These are phyloP conservation scores for Tenthredo distinguenda DNA, from an alignment of 2,888 invertebrate species.

Conservation along the genomic window DNA sequence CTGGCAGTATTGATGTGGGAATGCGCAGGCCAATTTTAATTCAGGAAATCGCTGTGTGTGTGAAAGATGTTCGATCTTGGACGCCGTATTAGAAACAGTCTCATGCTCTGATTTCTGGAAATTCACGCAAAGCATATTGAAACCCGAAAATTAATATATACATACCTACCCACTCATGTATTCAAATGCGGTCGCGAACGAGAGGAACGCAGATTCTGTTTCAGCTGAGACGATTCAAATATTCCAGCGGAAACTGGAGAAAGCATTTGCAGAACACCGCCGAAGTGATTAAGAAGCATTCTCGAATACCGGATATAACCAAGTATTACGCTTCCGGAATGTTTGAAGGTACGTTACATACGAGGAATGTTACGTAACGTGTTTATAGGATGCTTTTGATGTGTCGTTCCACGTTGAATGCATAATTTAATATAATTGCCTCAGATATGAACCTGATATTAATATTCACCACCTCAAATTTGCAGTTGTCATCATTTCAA, in stretches of 20 bases:
- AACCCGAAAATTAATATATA: neutral
- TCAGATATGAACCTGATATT: neutral
- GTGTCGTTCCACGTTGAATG: neutral
- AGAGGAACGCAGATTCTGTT: conserved; percentile 17
- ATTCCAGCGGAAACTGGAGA: neutral
- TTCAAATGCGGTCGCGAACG: neutral
- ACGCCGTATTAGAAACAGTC: neutral
- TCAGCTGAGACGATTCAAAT: conserved; percentile 1
- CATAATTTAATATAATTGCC: neutral
- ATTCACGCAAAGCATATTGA: neutral
- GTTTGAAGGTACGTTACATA: conserved; percentile 8
- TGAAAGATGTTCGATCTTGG: neutral
- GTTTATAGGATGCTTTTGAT: conserved; percentile 10
- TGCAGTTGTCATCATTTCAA: neutral
- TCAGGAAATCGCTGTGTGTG: neutral
- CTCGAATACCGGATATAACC: conserved; percentile 16
- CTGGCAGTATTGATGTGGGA: neutral
- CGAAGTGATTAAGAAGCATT: conserved; percentile 9
- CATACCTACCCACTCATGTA: neutral
- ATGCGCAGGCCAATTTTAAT: neutral
- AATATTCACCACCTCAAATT: neutral
- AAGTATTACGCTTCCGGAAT: conserved; percentile 10
- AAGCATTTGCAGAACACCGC: conserved; percentile 2
- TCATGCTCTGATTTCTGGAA: neutral
- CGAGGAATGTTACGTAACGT: neutral